Evolutionary conservation across 2,113 vertebrate species (phyloP), one percentile per base, ranked within the genome.

Genomic region (Mus pahari): DNA sequence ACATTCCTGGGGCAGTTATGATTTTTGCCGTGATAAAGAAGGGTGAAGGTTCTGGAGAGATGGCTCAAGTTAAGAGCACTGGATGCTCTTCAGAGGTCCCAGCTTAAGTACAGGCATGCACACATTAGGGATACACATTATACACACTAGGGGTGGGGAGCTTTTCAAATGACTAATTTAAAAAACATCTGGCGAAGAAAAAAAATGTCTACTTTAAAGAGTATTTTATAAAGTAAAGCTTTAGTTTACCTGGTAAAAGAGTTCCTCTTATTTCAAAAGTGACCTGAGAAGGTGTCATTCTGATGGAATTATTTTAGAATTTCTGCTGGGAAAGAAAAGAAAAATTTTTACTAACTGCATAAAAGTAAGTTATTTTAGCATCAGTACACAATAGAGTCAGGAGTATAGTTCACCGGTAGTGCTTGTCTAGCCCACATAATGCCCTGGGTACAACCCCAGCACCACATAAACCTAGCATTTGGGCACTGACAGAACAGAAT

Each of bases 261-360:
- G 98, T 95, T 97, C 99, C 99, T 98, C 98, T 98, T 90, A 99
- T 96, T 97, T 98, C 96, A 97, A 99, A 98, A 71, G 99, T 99
- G 93, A 99, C 98, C 97, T 98, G 98, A 98, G 98, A 98, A 89
- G 96, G 98, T 91, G 99, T 99, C 99, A 99, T 99, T 81, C 53
- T 98, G 98, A 97, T 93, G 95, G 95, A 91, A 96, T 94, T 97
- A 78, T 64, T 93, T 95, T 96, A 97, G 60, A 60, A 95, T 39
- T 87, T 0, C 42, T 75, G 83, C 97, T 97, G 95, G 70, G 14
- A 95, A 97, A 84, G 97, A 97, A 96, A 95, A 97, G 75, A 97
- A 19, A 96, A 89, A 16, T n/a, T 16, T 24, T 93, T 73, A 96
- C 31, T 96, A 71, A 66, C 0, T 91, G 6, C 66, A 92, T 28